These are phyloP conservation scores for Enoplosus armatus DNA, from an alignment of 2,797 vertebrate genomes.

Conservation along the genomic window DNA sequence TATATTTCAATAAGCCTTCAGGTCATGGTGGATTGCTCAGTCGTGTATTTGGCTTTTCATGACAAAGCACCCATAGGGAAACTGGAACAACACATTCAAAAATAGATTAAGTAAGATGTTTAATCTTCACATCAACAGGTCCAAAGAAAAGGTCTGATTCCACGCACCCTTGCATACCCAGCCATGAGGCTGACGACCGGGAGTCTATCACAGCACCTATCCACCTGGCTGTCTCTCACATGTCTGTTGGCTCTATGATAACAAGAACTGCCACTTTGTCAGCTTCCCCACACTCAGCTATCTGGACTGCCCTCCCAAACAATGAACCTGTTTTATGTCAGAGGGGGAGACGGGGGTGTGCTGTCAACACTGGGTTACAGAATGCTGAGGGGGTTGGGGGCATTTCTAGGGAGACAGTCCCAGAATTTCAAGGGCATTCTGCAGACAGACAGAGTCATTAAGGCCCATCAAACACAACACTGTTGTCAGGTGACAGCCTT, in stretches of 20 bases:
- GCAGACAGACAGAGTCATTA: constrained; percentile 57
- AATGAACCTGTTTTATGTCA: constrained; percentile 74
- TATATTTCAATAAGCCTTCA: background rate
- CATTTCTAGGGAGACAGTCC: constrained; percentile 60
- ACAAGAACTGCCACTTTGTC: constrained; percentile 72
- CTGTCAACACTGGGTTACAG: constrained; percentile 60
- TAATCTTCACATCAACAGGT: constrained; percentile 2
- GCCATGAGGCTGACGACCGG: constrained; percentile 40
- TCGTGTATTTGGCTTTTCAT: background rate
- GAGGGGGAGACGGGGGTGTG: constrained; percentile 2
- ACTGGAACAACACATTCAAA: background rate
- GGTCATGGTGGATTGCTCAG: background rate
- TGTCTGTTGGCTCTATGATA: constrained; percentile 68
- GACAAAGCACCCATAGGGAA: background rate
- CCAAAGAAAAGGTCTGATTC: constrained; percentile 1
- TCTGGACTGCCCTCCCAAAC: constrained; percentile 57
- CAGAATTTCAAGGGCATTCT: constrained; percentile 67
- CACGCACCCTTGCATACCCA: background rate
- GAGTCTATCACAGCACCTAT: constrained; percentile 38
- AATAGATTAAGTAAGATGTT: background rate
- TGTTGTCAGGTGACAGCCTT: constrained; percentile 24
- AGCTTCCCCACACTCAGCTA: constrained; percentile 51
- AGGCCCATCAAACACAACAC: constrained; percentile 33
- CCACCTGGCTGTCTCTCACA: constrained; percentile 64
- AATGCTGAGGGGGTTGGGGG: constrained; percentile 37